Base-by-base conservation (phyloP, 2,888 invertebrate genomes). In the Cataglyphis cursor region DNA sequence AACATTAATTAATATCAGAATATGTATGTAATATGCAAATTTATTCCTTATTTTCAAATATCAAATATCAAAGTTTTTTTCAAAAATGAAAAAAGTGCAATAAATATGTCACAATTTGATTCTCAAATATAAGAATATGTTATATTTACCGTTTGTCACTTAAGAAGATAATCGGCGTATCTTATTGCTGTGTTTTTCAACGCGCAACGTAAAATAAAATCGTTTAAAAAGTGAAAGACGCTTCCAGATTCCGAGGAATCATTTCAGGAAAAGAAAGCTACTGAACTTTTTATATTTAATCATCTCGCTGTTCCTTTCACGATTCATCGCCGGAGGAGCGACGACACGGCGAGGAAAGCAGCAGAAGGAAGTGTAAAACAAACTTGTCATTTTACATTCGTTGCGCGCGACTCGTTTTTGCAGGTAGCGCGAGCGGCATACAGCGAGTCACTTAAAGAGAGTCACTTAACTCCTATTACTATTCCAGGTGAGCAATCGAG, bases 381-480 rank as follows among this genome's bases (percentile, higher is more conserved):
- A 80, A 62, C 62, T 48, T 51, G 80, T 81, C 83, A 82, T 84
- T 88, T 84, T 86, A 70, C 78, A 81, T 88, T 88, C 88, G 82
- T 73, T 41, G 64, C 88, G 54, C 84, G 83, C 75, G 72, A 74
- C 78, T 81, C 82, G 86, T 88, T 90, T 88, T 87, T 85, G 75
- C 83, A 74, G 35, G 65, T 35, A 78, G 59, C 31, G 57, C 68
- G 31, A 65, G 85, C 73, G 64, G 85, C 85, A 81, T 82, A 76
- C 76, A 81, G 76, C 51, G 24, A 24, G 24, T 24, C 24, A 24
- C 24, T 24, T 24, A 24, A 64, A 44, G 38, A 75, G 76, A 82
- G 86, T 85, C 82, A 83, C 87, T 89, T 87, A 86, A 89, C 87
- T 84, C 65, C 89, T 85, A 90, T 90, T 90, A 89, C 90, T 87